A percentile compares a stretch with the other conserved stretches of the same genome.
These are phyloP conservation scores for Phania funesta DNA, from an alignment of 2,888 invertebrate genomes.

Conservation along the genomic window DNA sequence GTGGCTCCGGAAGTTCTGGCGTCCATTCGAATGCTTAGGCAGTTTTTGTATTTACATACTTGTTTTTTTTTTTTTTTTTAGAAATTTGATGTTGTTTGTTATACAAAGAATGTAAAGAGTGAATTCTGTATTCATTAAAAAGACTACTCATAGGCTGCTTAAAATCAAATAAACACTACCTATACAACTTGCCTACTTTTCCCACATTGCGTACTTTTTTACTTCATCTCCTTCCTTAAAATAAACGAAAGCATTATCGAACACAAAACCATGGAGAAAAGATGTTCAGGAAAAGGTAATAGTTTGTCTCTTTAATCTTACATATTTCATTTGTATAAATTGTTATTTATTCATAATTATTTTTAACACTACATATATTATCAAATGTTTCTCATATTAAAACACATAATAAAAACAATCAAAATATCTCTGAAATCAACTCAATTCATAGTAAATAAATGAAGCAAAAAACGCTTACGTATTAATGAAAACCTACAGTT, in stretches of 20 bases:
- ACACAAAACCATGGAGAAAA: neutral
- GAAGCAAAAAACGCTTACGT: conserved; percentile 4
- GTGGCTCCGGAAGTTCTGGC: conserved; percentile 78
- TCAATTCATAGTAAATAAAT: conserved; percentile 53
- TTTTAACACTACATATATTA: conserved; percentile 51
- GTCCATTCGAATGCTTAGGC: conserved; percentile 77
- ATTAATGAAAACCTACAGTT: conserved; percentile 6
- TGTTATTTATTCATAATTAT: conserved; percentile 66
- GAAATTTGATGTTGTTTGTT: conserved; percentile 54
- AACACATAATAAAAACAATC: conserved; percentile 32
- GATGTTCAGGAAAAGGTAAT: neutral
- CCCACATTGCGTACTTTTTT: neutral
- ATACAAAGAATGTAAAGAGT: conserved; percentile 2
- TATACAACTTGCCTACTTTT: neutral
- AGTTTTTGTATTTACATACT: conserved; percentile 35
- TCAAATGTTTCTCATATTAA: conserved; percentile 43
- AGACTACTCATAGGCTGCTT: conserved; percentile 10
- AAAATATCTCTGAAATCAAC: conserved; percentile 62
- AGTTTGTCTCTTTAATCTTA: conserved; percentile 10
- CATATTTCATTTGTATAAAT: conserved; percentile 45
- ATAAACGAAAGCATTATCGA: neutral
- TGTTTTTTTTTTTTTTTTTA: conserved; percentile 13
- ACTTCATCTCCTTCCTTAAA: neutral
- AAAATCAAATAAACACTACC: neutral
- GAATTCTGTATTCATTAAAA: conserved; percentile 3